Conservation (phyloP, 2,888 invertebrate genomes). For the Nymphalis c-album region DNA sequence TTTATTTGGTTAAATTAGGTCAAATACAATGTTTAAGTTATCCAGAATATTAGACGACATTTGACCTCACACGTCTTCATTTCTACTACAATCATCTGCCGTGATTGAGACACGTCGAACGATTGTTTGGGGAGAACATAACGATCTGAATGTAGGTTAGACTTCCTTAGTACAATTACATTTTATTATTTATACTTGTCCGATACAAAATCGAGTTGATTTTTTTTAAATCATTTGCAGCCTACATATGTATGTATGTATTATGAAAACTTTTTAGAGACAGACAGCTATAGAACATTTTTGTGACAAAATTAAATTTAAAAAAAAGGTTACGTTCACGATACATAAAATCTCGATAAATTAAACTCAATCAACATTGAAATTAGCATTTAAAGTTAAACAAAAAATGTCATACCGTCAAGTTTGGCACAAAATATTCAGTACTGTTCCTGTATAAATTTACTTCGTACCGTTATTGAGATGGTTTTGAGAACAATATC, state of each 20-base stretch:
- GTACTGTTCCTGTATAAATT: background rate
- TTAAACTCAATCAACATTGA: too few species aligned
- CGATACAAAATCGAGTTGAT: background rate
- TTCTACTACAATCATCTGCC: constrained; percentile 5
- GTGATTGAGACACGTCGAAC: constrained; percentile 32
- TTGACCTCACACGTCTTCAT: constrained; percentile 5
- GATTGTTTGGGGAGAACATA: constrained; percentile 32
- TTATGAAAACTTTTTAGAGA: too few species aligned
- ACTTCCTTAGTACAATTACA: constrained; percentile 22
- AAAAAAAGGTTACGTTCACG: too few species aligned
- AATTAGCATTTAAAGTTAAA: background rate
- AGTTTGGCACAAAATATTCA: background rate
- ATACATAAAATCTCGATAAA: too few species aligned
- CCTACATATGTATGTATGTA: too few species aligned
- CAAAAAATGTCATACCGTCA: background rate
- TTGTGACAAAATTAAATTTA: too few species aligned
- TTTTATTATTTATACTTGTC: constrained; percentile 6
- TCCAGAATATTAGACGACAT: background rate
- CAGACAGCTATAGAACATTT: too few species aligned
- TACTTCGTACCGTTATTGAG: constrained; percentile 12
- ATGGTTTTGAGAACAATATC: constrained; percentile 26
- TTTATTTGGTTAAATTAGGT: too few species aligned
- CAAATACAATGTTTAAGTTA: too few species aligned
- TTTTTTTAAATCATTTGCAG: too few species aligned
- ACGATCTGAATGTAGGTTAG: constrained; percentile 28